A percentile compares a stretch with the other conserved stretches of the same genome.
Conservation (phyloP, 2,888 invertebrate species). For the Synergus gifuensis region DNA sequence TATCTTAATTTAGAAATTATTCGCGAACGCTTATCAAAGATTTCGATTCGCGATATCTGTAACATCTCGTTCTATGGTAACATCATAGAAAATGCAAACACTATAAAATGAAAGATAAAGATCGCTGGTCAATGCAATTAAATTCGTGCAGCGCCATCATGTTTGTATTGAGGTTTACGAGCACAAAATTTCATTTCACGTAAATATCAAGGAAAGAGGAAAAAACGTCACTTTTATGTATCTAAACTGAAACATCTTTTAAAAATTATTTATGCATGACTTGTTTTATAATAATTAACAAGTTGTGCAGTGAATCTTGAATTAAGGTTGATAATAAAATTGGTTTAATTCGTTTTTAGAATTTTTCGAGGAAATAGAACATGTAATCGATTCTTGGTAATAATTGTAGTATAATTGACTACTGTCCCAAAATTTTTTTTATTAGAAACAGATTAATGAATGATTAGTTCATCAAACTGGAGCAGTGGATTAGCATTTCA, state of each 20-base stretch:
- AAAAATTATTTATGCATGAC: background rate
- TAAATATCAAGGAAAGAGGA: background rate
- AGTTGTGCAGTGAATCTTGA: background rate
- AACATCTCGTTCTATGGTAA: background rate
- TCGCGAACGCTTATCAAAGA: background rate
- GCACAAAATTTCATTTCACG: background rate
- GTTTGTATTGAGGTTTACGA: constrained; percentile 9
- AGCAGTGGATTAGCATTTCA: background rate
- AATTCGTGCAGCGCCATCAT: constrained; percentile 25
- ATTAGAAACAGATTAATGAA: constrained; percentile 17
- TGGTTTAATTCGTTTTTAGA: background rate
- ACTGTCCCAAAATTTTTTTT: background rate
- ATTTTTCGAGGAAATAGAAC: background rate
- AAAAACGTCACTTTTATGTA: no score
- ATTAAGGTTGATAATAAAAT: background rate
- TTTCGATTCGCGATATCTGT: background rate
- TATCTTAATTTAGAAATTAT: background rate
- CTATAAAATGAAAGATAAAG: constrained; percentile 21
- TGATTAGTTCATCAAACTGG: constrained; percentile 24
- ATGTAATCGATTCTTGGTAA: background rate
- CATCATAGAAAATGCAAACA: constrained; percentile 25
- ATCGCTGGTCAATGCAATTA: constrained; percentile 5
- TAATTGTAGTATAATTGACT: background rate
- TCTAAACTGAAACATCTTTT: background rate
- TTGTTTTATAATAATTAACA: background rate